These are phyloP conservation scores for Petrolisthes manimaculis DNA, from an alignment of 2,888 invertebrate species.

Conservation along the genomic window DNA sequence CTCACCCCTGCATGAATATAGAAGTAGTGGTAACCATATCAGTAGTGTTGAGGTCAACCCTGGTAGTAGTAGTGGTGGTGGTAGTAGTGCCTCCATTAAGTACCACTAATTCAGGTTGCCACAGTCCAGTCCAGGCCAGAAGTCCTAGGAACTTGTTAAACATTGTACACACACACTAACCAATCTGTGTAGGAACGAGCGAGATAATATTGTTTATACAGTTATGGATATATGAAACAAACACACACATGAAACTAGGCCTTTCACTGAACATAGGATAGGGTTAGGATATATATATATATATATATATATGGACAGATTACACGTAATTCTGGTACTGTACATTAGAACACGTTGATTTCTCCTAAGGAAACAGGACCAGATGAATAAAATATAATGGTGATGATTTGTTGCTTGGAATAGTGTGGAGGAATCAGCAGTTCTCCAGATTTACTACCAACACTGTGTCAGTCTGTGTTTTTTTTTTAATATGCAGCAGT, in stretches of 20 bases:
- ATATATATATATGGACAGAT: too few species aligned
- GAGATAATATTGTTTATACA: background rate
- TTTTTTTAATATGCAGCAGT: too few species aligned
- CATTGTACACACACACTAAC: background rate
- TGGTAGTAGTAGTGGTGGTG: background rate
- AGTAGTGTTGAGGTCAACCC: background rate
- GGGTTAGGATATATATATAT: too few species aligned
- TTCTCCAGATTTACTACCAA: too few species aligned
- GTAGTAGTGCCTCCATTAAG: background rate
- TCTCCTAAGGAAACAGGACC: too few species aligned
- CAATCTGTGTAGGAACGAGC: background rate
- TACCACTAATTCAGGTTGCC: constrained; percentile 5
- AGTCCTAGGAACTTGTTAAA: background rate
- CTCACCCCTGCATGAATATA: constrained; percentile 1
- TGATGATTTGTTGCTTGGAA: too few species aligned
- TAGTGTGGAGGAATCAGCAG: too few species aligned
- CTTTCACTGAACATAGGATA: background rate
- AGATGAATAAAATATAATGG: too few species aligned
- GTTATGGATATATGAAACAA: background rate
- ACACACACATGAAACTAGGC: background rate
- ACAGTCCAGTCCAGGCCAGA: background rate
- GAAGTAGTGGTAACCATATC: background rate
- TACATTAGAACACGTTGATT: too few species aligned
- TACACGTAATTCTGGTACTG: too few species aligned
- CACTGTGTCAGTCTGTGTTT: too few species aligned